Base-by-base conservation (phyloP, 2,888 invertebrate species). In the Nephrotoma appendiculata region DNA sequence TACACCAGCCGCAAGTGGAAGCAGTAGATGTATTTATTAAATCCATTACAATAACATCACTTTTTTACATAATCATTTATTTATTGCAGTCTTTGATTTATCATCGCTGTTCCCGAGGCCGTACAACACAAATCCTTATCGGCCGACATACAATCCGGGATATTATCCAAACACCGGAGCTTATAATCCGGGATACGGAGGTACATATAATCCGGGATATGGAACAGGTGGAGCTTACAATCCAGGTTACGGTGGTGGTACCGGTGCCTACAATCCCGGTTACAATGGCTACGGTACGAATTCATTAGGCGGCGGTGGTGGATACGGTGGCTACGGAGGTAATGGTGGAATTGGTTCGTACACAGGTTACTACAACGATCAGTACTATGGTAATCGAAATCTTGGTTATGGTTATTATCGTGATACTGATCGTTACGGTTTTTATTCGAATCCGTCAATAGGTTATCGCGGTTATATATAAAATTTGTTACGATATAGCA, bases 221-320 rank as follows among this genome's bases (percentile, higher is more conserved):
- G 93, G 92, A 89, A 93, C 92, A 89, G 93, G 52, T 15, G 42
- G 6, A 1, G 15, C 7, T n/a, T 41, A 41, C 7, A 42, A 85
- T 85, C 85, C 85, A 41, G 92, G 91, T 2, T 90, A 91, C 86
- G 92, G 91, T 19, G 92, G 91, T 19, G 19, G 19, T 3, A 93
- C 94, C 5, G 94, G 94, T 88, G 9, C 31, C 9, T 71, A 71
- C 5, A 71, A 71, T 31, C 71, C 71, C 6, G 94, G 94, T 1
- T 93, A 93, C 88, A 92, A 93, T 87, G 94, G 94, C 88, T 94
- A 93, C 89, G 94, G 94, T 48, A 94, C 94, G 19, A 89, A 94
- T 0, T 91, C 90, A 86, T 41, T 44, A 57, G 86, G 44, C 42
- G 86, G 44, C 48, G 92, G 91, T 86, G 92, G 91, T 4, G 93